Evolutionary conservation across 1,140 invertebrate genomes (phyloP).

Genomic region (Rhizoglyphus robini): DNA sequence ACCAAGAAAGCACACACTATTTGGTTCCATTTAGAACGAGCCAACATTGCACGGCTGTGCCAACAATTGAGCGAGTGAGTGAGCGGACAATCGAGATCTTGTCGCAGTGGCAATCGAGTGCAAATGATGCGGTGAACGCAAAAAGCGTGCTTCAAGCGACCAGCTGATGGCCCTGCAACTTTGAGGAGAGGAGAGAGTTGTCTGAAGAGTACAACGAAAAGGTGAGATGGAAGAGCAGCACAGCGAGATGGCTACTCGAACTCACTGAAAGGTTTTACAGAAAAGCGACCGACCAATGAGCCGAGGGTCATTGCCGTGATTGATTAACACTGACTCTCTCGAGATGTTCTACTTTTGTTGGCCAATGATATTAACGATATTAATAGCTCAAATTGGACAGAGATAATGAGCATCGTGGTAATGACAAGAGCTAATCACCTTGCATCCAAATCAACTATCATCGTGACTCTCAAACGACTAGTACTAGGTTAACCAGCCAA

Average conservation of each 20-base stretch:
- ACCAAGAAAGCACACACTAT: neutral
- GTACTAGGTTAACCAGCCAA: no score
- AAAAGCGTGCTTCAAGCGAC: neutral
- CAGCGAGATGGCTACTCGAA: neutral
- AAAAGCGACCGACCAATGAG: no score
- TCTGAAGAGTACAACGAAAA: no score
- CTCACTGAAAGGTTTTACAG: neutral
- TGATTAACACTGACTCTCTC: no score
- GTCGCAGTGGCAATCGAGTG: neutral
- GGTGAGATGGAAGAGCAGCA: neutral
- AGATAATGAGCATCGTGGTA: no score
- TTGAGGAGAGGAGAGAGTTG: neutral
- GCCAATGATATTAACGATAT: no score
- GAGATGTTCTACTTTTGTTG: no score
- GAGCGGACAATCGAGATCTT: neutral
- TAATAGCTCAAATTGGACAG: no score
- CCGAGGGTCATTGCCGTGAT: no score
- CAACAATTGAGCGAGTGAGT: neutral
- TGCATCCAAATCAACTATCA: no score
- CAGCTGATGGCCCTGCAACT: neutral
- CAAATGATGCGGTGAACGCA: neutral
- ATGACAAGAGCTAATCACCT: no score
- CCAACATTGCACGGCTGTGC: neutral
- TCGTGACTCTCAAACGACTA: no score
- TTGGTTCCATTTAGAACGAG: slow-evolving; percentile 5